phyloP scores from a whole-genome alignment of 2,888 invertebrate genomes.

The Megaustenia siamemsis region DNA sequence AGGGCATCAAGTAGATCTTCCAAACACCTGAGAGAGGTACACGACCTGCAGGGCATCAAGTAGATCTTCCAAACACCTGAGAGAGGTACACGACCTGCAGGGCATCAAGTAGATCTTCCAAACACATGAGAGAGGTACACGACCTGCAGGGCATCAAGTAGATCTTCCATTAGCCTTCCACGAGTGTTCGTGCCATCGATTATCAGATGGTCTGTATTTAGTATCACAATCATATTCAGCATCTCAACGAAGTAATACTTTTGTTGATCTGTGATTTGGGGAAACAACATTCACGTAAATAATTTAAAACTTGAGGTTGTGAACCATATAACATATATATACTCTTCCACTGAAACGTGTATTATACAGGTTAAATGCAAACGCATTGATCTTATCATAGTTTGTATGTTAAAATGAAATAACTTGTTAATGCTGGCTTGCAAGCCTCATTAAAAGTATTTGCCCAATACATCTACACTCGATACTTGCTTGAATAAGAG shows the following conservation, averaged over 20 bases:
- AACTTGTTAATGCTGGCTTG: no score
- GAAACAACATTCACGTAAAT: no score
- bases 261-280: neutral
- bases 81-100: neutral
- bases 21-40: neutral
- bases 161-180: neutral
- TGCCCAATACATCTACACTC: no score
- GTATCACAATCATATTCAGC: neutral
- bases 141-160: neutral
- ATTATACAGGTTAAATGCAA: no score
- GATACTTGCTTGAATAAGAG: no score
- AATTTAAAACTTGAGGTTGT: no score
- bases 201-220: neutral
- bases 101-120: neutral
- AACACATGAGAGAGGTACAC: conserved; percentile 25
- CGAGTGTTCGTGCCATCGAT: neutral
- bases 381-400: no score
- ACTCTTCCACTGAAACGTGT: no score
- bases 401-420: no score
- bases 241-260: neutral
- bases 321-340: no score
- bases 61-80: conserved; percentile 33
- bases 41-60: neutral
- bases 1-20: neutral
- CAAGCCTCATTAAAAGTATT: no score